Evolutionary conservation across 2,888 invertebrate species (phyloP), one percentile per base, ranked within the genome.

Genomic region (Xylota sylvarum): DNA sequence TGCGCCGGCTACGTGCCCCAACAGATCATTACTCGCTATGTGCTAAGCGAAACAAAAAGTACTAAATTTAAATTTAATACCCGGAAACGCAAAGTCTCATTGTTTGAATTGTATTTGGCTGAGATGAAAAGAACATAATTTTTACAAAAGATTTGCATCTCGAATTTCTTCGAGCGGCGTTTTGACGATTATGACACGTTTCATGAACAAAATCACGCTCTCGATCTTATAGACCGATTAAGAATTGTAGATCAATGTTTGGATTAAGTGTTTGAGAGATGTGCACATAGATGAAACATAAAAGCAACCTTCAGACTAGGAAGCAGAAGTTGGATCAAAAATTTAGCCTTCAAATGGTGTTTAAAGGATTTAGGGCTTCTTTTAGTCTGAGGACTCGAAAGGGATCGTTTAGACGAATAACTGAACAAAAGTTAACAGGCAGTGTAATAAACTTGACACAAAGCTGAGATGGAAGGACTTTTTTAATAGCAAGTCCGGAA

Each of bases 21-120:
- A 40, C 43, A 43, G 78, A 83, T 83, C 67, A 77, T 70, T 72
- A 80, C 19, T 56, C 40, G 48, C n/a, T 46, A 14, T 48, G 48
- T 37, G 35, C 60, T 3, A 7, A 6, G 37, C 37, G 10, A 67
- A 17, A 58, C 48, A 32, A 48, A 32, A 17, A 40, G 62, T 43
- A 72, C 60, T 74, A 52, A 74, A 43, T 74, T 67, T 82, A 65
- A 77, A 82, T 77, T 83, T 78, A 83, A 83, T 73, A 78, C 67
- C 72, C 83, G 83, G 83, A 83, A 83, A 83, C 12, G 9, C 32
- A 46, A 72, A 55, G 46, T 78, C 60, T 72, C 78, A 78, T 72
- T 74, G 74, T 79, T 52, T 14, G 19, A 70, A 55, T 62, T 65
- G 17, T 19, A 19, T 35, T 62, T 35, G 60, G 48, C 81, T 3